These are phyloP conservation scores for Drosophila mulleri DNA, from an alignment of 2,888 invertebrate genomes.

Conservation along the genomic window DNA sequence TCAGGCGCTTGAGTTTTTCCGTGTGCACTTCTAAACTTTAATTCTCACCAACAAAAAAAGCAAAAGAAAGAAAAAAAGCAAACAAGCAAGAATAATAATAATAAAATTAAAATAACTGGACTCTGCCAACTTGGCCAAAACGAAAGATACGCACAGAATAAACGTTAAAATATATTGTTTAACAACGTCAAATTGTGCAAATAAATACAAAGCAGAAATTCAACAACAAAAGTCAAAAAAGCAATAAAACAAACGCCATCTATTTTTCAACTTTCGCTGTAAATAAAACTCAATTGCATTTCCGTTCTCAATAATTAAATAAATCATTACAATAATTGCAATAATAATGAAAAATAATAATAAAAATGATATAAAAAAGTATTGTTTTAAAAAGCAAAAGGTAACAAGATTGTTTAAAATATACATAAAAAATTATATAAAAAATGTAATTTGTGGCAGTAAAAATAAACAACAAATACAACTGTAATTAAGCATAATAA, in stretches of 20 bases:
- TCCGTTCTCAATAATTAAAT: constrained; percentile 37
- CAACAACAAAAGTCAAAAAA: constrained; percentile 46
- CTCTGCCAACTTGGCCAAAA: constrained; percentile 37
- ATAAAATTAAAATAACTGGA: constrained; percentile 41
- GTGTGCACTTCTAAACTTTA: constrained; percentile 67
- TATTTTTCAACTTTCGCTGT: constrained; percentile 45
- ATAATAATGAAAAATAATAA: constrained; percentile 1
- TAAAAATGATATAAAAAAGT: constrained; percentile 11
- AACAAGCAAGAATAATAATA: background rate
- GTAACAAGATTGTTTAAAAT: constrained; percentile 32
- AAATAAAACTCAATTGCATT: constrained; percentile 51
- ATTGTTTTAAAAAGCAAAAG: constrained; percentile 42
- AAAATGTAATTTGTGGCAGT: constrained; percentile 28
- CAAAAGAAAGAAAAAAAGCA: constrained; percentile 3
- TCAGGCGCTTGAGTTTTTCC: constrained; percentile 64
- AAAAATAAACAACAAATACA: constrained; percentile 27
- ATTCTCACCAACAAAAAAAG: constrained; percentile 17
- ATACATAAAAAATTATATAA: constrained; percentile 44
- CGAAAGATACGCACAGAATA: constrained; percentile 8
- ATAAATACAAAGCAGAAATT: constrained; percentile 48
- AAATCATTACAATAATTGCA: background rate
- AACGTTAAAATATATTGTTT: constrained; percentile 46
- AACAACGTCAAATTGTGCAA: constrained; percentile 63
- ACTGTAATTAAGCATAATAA: constrained; percentile 31
- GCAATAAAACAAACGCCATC: constrained; percentile 37